Evolutionary conservation across 2,797 vertebrate genomes (phyloP).

Genomic region (Halcyon badia): DNA sequence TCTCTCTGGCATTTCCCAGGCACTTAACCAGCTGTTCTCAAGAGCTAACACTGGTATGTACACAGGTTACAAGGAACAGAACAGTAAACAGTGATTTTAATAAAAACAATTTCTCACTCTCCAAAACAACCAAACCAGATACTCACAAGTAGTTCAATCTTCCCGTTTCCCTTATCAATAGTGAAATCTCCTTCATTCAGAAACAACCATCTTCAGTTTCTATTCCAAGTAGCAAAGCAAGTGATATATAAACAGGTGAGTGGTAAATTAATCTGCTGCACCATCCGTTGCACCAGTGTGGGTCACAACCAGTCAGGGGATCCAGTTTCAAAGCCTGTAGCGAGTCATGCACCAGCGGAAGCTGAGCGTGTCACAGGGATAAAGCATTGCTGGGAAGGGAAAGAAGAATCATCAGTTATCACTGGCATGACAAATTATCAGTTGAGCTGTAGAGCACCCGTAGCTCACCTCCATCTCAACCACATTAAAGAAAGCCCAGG

Average conservation of each 20-base stretch:
- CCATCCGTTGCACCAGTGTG: background rate
- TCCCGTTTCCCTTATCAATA: background rate
- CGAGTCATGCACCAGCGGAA: background rate
- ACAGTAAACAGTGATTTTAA: background rate
- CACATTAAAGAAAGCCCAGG: background rate
- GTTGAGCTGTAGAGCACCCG: background rate
- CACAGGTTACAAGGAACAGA: background rate
- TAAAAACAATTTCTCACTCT: background rate
- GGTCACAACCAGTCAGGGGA: slow-evolving; percentile 18
- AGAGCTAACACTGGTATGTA: background rate
- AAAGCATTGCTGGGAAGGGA: background rate
- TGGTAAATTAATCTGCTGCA: background rate
- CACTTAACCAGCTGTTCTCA: background rate
- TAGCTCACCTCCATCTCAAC: background rate
- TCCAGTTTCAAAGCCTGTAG: slow-evolving; percentile 54
- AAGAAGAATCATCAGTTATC: background rate
- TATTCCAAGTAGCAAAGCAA: background rate
- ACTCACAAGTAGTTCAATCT: background rate
- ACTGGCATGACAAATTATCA: background rate
- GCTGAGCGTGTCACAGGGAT: background rate
- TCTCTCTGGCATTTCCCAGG: background rate
- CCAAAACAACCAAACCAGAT: background rate
- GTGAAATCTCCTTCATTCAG: slow-evolving; percentile 21
- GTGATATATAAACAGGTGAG: background rate
- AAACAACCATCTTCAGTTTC: background rate